Evolutionary conservation across 2,113 vertebrate species (phyloP).

Genomic region (Stegostoma tigrinum): DNA sequence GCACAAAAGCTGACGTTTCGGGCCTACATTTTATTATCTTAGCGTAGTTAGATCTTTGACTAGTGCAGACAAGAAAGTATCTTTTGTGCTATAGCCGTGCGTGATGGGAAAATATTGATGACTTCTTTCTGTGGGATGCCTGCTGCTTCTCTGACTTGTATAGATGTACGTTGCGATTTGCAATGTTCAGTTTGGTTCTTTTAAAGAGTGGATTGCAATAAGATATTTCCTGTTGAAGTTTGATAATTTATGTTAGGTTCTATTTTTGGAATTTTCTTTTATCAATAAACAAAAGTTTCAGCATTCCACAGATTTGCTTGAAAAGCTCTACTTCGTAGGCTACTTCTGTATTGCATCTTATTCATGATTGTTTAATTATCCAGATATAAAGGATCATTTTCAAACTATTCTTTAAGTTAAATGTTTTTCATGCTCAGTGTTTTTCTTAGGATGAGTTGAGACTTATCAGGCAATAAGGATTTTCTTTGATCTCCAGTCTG

Average conservation of each 20-base stretch:
- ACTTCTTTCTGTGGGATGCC: background rate
- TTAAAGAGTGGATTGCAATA: background rate
- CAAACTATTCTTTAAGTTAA: background rate
- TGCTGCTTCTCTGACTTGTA: background rate
- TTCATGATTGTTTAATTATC: background rate
- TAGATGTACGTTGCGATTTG: background rate
- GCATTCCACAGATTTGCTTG: background rate
- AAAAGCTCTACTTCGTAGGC: background rate
- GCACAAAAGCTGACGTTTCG: too few species aligned
- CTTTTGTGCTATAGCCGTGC: too few species aligned
- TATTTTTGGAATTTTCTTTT: background rate
- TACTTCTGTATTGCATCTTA: background rate
- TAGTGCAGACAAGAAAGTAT: too few species aligned
- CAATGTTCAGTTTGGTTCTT: background rate
- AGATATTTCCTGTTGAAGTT: background rate
- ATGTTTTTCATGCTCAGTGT: background rate
- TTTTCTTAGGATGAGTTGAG: background rate
- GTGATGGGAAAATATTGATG: background rate
- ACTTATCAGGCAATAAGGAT: background rate
- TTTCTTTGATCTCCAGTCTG: background rate
- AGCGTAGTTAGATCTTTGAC: too few species aligned
- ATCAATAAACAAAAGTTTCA: background rate
- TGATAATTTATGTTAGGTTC: background rate
- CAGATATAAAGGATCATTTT: background rate
- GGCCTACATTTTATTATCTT: too few species aligned